phyloP scores from a whole-genome alignment of 2,797 vertebrate species.

The Arremon brunneinucha region DNA sequence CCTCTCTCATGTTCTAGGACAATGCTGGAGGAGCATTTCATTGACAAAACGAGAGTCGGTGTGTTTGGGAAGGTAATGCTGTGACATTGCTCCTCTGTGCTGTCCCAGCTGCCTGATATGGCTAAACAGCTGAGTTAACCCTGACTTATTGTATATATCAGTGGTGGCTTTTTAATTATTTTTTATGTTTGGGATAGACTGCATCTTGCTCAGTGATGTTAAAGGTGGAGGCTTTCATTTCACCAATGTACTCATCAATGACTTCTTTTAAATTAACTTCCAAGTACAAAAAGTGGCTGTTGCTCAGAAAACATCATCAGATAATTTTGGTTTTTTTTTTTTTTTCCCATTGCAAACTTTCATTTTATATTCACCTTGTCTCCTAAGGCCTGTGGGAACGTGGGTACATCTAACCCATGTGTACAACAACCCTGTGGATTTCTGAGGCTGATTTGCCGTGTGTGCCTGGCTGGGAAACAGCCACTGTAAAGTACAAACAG shows the following conservation, averaged over 20 bases:
- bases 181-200: neutral
- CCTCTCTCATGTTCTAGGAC: slow-evolving; percentile 39
- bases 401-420: neutral
- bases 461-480: neutral
- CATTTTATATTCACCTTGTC: neutral
- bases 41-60: slow-evolving; percentile 88
- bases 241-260: neutral
- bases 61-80: slow-evolving; percentile 90
- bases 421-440: neutral
- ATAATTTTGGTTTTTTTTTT: neutral
- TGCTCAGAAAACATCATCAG: neutral
- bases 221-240: neutral
- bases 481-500: neutral
- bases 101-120: neutral
- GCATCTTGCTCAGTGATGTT: neutral
- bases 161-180: neutral
- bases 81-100: neutral
- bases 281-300: neutral
- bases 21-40: slow-evolving; percentile 84
- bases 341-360: neutral
- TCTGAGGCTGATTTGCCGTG: neutral
- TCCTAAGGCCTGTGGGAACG: neutral
- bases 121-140: neutral
- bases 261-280: neutral
- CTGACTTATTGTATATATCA: neutral